Conservation (phyloP, 1,140 invertebrate species). For the Ceratina australensis region DNA sequence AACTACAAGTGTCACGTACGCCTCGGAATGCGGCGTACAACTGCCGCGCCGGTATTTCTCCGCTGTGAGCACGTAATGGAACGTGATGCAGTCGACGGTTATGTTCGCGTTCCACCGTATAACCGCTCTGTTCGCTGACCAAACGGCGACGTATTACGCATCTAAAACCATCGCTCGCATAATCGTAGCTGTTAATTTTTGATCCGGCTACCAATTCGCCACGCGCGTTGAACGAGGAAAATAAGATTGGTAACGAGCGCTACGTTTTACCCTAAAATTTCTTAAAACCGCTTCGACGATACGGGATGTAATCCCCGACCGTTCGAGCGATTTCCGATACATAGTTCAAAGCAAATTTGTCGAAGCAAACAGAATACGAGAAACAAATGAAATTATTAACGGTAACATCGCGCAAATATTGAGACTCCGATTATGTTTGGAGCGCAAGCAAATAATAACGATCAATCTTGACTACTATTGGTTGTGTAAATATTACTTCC, state of each 20-base stretch:
- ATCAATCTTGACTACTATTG: background rate
- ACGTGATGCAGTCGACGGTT: constrained; percentile 22
- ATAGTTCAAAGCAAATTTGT: background rate
- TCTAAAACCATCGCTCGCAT: background rate
- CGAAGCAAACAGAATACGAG: background rate
- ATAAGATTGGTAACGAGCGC: too few relatives aligned
- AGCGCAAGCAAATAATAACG: background rate
- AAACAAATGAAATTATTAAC: too few relatives aligned
- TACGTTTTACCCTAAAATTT: too few relatives aligned
- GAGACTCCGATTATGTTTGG: too few relatives aligned
- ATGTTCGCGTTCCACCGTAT: background rate
- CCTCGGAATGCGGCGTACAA: constrained; percentile 19
- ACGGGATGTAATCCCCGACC: background rate
- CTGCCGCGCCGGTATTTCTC: constrained; percentile 9
- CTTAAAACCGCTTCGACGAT: too few relatives aligned
- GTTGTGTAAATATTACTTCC: too few relatives aligned
- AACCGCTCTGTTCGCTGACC: background rate
- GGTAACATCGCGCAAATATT: background rate
- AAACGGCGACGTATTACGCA: background rate
- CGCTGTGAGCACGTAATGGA: constrained; percentile 31
- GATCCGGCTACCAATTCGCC: background rate
- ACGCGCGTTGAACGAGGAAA: too few relatives aligned
- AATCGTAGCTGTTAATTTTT: background rate
- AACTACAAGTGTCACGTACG: constrained; percentile 40
- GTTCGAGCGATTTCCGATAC: too few relatives aligned